Percentiles rank a stretch among this genome's conserved stretches.
phyloP scores from a whole-genome alignment of 2,113 vertebrate genomes.

The Salvelinus fontinalis region DNA sequence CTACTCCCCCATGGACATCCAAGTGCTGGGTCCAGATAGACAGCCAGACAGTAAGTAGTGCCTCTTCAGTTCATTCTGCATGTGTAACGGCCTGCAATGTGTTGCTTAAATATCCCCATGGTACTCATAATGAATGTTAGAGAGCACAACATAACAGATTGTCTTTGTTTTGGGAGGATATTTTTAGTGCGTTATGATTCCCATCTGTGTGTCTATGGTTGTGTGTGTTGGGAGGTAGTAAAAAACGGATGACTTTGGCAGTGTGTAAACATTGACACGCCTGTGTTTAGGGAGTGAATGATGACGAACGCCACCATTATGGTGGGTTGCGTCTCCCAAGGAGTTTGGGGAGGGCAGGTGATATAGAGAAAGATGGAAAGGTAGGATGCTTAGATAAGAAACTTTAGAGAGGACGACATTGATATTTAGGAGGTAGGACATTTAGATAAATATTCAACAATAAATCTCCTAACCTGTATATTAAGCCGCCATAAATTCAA shows the following conservation, averaged over 20 bases:
- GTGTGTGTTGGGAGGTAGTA: conserved; percentile 10
- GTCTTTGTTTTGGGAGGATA: not conserved
- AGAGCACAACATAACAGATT: too few species aligned
- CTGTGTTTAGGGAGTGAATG: not conserved
- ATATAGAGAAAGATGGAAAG: not conserved
- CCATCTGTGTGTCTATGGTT: not conserved
- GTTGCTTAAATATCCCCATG: too few species aligned
- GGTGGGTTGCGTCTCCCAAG: not conserved
- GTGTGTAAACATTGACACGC: conserved; percentile 16
- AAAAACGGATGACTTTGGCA: conserved; percentile 13
- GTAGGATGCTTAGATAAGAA: not conserved
- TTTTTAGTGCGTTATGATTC: not conserved
- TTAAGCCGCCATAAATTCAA: too few species aligned
- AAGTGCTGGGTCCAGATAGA: conserved; percentile 83
- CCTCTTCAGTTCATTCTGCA: not conserved
- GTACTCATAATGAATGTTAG: too few species aligned
- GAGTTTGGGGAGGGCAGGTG: not conserved
- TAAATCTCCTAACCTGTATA: too few species aligned
- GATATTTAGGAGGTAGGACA: too few species aligned
- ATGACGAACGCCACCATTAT: not conserved
- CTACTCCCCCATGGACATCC: conserved; percentile 97
- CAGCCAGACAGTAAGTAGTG: conserved; percentile 73
- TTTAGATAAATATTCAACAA: too few species aligned
- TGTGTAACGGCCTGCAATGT: too few species aligned
- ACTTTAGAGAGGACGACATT: too few species aligned